These are phyloP conservation scores for Conomelus anceps DNA, from an alignment of 2,888 invertebrate genomes.

Conservation along the genomic window DNA sequence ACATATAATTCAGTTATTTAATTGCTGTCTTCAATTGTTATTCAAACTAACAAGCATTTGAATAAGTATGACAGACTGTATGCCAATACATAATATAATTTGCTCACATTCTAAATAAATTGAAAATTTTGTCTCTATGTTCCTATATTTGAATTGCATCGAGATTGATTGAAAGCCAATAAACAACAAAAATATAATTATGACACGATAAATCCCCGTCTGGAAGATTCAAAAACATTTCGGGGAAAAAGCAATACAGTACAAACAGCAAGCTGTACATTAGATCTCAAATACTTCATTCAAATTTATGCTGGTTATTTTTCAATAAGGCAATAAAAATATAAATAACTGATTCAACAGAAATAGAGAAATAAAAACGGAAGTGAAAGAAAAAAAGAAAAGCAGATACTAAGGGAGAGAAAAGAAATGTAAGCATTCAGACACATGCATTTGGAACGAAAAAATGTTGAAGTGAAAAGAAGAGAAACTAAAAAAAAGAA, in stretches of 20 bases:
- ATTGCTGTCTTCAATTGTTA: not conserved
- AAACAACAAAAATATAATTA: not conserved
- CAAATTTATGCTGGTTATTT: not conserved
- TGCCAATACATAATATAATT: not conserved
- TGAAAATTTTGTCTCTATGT: not conserved
- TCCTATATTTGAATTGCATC: not conserved
- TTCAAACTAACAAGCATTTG: not conserved
- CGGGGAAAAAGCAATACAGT: not conserved
- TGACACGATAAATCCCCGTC: not conserved
- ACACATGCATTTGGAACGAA: not conserved
- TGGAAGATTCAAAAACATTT: not conserved
- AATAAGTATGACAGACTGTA: not conserved
- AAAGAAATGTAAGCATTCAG: constrained; percentile 1
- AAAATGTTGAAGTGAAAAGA: constrained; percentile 22
- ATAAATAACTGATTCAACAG: constrained; percentile 21
- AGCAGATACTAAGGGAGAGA: constrained; percentile 9
- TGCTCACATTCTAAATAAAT: not conserved
- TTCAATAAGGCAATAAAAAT: not conserved
- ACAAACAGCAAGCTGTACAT: not conserved
- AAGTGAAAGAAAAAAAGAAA: constrained; percentile 23
- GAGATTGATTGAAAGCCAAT: not conserved
- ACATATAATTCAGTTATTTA: not conserved
- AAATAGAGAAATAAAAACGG: constrained; percentile 27
- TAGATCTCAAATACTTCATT: not conserved
- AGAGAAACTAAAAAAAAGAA: constrained; percentile 25